Evolutionary conservation across 2,888 invertebrate genomes (phyloP), one percentile per base, ranked within the genome.

Genomic region (Abrostola tripartita): DNA sequence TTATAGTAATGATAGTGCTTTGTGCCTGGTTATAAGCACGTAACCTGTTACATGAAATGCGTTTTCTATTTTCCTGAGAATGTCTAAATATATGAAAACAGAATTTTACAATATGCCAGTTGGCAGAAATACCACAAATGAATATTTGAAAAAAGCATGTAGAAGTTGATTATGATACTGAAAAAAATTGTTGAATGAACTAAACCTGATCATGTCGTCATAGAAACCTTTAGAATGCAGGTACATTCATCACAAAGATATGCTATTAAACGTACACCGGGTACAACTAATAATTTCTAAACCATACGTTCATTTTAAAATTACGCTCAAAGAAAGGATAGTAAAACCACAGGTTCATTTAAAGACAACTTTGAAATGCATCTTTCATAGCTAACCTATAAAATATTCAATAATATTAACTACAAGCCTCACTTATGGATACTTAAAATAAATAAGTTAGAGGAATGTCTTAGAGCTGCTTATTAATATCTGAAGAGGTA

Each of bases 281-380:
- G 24, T 47, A 47, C 14, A 47, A 47, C 14, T 9, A 5, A 12
- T 7, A 44, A 44, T 14, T 44, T 24, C 24, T 14, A 44, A 44
- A 44, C 44, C 14, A 47, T 12, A 47, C 44, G 8, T 47, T 9
- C 14, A 47, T 24, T 47, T 47, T 47, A 24, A 47, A 47, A 47
- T 24, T 47, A 47, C 14, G 8, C 14, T 24, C 44, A 5, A 14
- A 47, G 44, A 14, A 47, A 9, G 24, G 44, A 24, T 24, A 24
- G 24, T 47, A 47, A 47, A 47, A 24, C 12, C 12, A 9, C 8
- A 47, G 5, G 44, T 5, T 9, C 9, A 5, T 24, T 47, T 9
- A 47, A 47, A 47, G 9, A 47, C 44, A 9, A 9, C 9, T 24
- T 47, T 24, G 44, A 47, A 24, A 47, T 47, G 14, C 44, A 47